phyloP scores from a whole-genome alignment of 1,140 invertebrate genomes.

The Heliconius congener region DNA sequence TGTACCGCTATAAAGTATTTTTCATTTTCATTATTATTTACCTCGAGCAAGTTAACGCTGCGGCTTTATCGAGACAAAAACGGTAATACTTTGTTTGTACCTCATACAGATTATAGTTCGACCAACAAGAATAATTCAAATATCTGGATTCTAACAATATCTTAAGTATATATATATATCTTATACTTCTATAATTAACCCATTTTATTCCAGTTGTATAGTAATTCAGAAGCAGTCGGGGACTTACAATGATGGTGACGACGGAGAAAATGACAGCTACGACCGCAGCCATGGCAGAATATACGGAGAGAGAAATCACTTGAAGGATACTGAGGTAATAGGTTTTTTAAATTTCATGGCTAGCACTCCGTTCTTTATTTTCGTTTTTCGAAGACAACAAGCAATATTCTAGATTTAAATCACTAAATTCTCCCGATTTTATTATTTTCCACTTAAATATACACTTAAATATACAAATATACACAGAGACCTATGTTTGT shows the following conservation, averaged over 20 bases:
- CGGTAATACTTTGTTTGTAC: slow-evolving; percentile 4
- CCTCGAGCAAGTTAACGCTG: background rate
- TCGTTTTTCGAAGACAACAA: background rate
- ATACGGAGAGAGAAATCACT: slow-evolving; percentile 5
- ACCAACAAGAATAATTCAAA: too few relatives aligned
- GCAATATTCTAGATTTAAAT: too few relatives aligned
- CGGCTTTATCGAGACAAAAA: slow-evolving; percentile 16
- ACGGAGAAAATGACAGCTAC: slow-evolving; percentile 44
- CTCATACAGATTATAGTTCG: background rate
- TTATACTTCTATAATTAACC: too few relatives aligned
- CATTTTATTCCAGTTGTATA: slow-evolving; percentile 83
- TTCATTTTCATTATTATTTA: slow-evolving; percentile 9
- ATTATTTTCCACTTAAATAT: too few relatives aligned
- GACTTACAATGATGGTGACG: slow-evolving; percentile 51
- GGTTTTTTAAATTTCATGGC: too few relatives aligned
- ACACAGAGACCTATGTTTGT: too few relatives aligned
- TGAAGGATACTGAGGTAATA: slow-evolving; percentile 17
- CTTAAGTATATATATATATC: background rate
- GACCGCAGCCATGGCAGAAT: background rate
- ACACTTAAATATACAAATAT: too few relatives aligned
- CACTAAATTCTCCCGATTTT: too few relatives aligned
- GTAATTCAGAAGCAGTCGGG: slow-evolving; percentile 70
- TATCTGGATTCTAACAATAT: too few relatives aligned
- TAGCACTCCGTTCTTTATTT: background rate
- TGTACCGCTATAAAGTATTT: background rate